Evolutionary conservation across 1,140 invertebrate species (phyloP).

Genomic region (Drosophila obscura): DNA sequence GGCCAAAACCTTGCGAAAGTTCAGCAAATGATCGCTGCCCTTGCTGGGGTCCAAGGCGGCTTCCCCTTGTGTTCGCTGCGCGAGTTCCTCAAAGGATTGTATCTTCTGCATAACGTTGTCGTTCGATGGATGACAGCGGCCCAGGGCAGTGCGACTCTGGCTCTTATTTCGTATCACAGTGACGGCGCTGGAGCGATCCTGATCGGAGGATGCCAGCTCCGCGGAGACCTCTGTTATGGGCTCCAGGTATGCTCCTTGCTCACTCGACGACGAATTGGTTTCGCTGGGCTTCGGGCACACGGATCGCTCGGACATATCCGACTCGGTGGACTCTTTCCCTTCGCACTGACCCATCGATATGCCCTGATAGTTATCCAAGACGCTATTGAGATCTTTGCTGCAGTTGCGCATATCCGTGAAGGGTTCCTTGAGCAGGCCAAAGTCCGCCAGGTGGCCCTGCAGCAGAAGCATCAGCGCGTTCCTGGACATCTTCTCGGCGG

Average conservation of each 20-base stretch:
- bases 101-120: background rate
- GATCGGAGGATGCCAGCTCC: background rate
- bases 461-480: conserved; percentile 55
- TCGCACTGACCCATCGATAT: background rate
- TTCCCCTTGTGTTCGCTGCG: background rate
- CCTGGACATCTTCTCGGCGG: conserved; percentile 47
- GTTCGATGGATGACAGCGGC: no score
- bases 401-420: conserved; percentile 54
- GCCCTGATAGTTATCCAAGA: conserved; percentile 45
- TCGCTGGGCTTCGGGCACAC: no score
- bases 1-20: no score
- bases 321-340: background rate
- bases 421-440: conserved; percentile 38
- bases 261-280: background rate
- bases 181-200: background rate
- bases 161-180: background rate
- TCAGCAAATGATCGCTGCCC: no score
- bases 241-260: background rate
- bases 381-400: conserved; percentile 31
- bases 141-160: no score
- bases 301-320: background rate
- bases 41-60: no score
- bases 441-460: conserved; percentile 51
- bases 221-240: conserved; percentile 23
- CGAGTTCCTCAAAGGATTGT: background rate